phyloP scores from a whole-genome alignment of 2,113 vertebrate genomes.

The Phylloscopus whistleri region DNA sequence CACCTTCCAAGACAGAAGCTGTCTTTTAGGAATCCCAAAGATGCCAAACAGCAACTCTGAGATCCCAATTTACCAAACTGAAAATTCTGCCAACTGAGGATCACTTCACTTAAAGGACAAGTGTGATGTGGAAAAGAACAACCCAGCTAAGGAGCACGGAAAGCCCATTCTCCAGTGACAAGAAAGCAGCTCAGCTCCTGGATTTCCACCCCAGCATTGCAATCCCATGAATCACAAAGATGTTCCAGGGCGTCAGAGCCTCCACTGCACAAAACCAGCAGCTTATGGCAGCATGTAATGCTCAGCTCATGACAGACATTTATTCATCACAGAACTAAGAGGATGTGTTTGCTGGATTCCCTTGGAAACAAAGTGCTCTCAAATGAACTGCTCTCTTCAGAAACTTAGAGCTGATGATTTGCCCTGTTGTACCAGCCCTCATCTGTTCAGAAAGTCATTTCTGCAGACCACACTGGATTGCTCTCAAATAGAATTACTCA shows the following conservation, averaged over 20 bases:
- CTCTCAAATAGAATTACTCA: neutral
- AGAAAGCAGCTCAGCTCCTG: neutral
- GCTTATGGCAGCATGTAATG: neutral
- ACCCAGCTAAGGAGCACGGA: neutral
- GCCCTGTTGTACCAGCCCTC: neutral
- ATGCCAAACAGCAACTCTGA: neutral
- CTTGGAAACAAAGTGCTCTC: slow-evolving; percentile 8
- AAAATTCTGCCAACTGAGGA: neutral
- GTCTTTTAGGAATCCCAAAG: neutral
- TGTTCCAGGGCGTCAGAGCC: slow-evolving; percentile 1
- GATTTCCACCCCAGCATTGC: slow-evolving; percentile 6
- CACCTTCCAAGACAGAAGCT: neutral
- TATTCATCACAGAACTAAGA: neutral
- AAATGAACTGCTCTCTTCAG: neutral
- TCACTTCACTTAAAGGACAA: neutral
- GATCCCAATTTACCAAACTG: neutral
- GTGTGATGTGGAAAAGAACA: neutral
- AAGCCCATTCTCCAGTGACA: neutral
- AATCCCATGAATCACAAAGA: slow-evolving; percentile 42
- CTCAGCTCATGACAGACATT: slow-evolving; percentile 18
- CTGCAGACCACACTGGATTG: neutral
- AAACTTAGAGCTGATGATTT: neutral
- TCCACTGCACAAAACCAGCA: neutral
- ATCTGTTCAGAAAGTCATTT: neutral
- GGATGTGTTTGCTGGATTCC: slow-evolving; percentile 20